These are phyloP conservation scores for Rattus rattus DNA, from an alignment of 2,113 vertebrate genomes.

Conservation along the genomic window DNA sequence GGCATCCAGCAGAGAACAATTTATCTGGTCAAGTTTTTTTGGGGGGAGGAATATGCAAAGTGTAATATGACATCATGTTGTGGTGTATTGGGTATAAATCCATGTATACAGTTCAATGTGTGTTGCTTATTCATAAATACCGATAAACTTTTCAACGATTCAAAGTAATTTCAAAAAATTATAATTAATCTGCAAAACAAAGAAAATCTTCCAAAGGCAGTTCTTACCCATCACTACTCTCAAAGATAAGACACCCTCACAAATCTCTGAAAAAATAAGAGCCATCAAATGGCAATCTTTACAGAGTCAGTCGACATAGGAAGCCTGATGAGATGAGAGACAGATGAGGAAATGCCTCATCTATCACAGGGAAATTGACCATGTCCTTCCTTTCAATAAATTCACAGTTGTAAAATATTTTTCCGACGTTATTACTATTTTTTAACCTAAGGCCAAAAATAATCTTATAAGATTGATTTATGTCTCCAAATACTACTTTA, in stretches of 20 bases:
- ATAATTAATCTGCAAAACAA: conserved; percentile 67
- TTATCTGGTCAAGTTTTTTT: conserved; percentile 75
- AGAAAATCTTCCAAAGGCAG: neutral
- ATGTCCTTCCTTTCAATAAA: neutral
- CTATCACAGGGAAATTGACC: neutral
- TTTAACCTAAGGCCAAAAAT: neutral
- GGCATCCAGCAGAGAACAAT: conserved; percentile 67
- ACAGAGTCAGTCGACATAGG: neutral
- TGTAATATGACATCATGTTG: conserved; percentile 67
- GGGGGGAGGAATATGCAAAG: conserved; percentile 69
- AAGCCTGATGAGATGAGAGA: neutral
- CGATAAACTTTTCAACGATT: conserved; percentile 78
- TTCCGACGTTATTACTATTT: neutral
- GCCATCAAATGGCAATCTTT: neutral
- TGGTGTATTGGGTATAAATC: neutral
- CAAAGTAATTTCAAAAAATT: conserved; percentile 79
- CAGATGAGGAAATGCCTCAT: neutral
- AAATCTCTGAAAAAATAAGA: neutral
- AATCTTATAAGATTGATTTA: conserved; percentile 2
- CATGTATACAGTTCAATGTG: conserved; percentile 77
- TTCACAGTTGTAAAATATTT: neutral
- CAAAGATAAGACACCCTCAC: neutral
- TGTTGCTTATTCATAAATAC: conserved; percentile 76
- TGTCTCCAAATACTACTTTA: neutral
- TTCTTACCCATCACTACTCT: conserved; percentile 9